Conservation (phyloP, 2,797 vertebrate genomes). For the Chelidonichthys spinosus region DNA sequence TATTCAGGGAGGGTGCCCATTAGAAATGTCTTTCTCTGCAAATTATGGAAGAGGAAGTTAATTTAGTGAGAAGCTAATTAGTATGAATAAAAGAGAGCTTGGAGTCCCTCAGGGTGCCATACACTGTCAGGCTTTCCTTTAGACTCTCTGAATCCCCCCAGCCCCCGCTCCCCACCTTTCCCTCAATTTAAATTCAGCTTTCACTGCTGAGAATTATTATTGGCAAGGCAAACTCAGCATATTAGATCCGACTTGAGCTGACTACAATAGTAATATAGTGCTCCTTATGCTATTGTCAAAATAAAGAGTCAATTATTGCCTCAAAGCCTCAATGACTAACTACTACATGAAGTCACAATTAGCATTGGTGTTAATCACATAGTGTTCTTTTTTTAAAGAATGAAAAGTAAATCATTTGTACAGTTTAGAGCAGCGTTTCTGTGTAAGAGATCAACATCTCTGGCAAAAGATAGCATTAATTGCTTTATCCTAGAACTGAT, state of each 20-base stretch:
- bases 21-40: constrained; percentile 70
- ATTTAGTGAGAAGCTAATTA: constrained; percentile 80
- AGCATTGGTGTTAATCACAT: not conserved
- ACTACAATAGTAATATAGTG: not conserved
- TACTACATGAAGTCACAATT: not conserved
- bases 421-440: not conserved
- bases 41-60: constrained; percentile 77
- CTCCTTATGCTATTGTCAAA: constrained; percentile 16
- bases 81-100: constrained; percentile 80
- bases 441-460: not conserved
- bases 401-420: not conserved
- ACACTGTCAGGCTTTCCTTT: constrained; percentile 70
- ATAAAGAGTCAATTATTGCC: not conserved
- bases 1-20: constrained; percentile 55
- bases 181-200: constrained; percentile 51
- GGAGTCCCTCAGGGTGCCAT: constrained; percentile 68
- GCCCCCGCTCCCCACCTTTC: not conserved
- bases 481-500: not conserved
- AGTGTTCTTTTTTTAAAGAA: not conserved
- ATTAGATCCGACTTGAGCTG: constrained; percentile 11
- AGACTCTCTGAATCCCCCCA: constrained; percentile 27
- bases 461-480: not conserved
- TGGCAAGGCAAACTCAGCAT: constrained; percentile 27
- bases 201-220: constrained; percentile 38
- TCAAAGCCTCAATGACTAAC: not conserved